Conservation (phyloP, 2,113 vertebrate species). For the Odobenus rosmarus region DNA sequence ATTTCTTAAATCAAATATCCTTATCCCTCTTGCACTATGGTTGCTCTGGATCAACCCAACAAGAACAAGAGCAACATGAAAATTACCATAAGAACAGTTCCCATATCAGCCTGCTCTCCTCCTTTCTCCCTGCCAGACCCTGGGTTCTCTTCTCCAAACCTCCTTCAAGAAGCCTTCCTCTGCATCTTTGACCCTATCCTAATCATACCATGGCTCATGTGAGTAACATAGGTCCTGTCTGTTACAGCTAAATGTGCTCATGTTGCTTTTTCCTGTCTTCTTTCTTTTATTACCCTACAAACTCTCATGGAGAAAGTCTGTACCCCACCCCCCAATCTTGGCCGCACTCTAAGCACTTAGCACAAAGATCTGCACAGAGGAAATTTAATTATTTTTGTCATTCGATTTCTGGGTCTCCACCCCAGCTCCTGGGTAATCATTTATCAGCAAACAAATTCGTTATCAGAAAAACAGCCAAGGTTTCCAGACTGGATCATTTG, state of each 20-base stretch:
- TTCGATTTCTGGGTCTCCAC: not conserved
- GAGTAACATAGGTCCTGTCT: not conserved
- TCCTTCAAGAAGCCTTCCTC: not conserved
- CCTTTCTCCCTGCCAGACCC: not conserved
- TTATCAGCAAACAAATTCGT: conserved; percentile 58
- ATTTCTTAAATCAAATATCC: not conserved
- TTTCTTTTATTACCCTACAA: not conserved
- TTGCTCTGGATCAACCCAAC: not conserved
- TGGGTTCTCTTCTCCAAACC: not conserved
- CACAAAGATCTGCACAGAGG: not conserved
- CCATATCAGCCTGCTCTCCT: not conserved
- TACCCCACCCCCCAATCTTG: too few species aligned
- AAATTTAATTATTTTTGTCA: not conserved
- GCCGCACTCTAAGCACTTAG: not conserved
- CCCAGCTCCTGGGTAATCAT: conserved; percentile 12
- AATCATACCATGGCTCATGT: not conserved
- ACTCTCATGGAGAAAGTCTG: not conserved
- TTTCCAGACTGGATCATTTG: conserved; percentile 51
- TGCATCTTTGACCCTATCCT: not conserved
- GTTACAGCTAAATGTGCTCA: not conserved
- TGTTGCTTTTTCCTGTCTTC: not conserved
- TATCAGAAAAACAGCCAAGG: not conserved
- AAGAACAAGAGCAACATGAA: not conserved
- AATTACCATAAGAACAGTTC: not conserved
- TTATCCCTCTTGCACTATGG: not conserved